Percentiles rank a stretch among this genome's conserved stretches.
phyloP scores from a whole-genome alignment of 2,797 vertebrate genomes.

The Cynodonichthys magdalenae region DNA sequence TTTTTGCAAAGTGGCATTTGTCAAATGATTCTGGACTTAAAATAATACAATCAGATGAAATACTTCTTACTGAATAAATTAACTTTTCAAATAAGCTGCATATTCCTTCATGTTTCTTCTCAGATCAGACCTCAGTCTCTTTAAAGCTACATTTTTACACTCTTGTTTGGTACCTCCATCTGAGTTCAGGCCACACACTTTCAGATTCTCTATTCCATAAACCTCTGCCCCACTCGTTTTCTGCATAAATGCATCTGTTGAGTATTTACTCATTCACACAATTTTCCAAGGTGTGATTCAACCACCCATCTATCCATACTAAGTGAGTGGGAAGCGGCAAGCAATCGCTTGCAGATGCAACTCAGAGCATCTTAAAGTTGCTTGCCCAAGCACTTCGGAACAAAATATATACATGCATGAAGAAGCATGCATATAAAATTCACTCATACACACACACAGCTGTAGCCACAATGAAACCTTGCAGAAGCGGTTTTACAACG shows the following conservation, averaged over 20 bases:
- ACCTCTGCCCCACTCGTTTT: conserved; percentile 28
- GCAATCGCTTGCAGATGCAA: conserved; percentile 27
- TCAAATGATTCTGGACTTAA: not conserved
- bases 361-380: conserved; percentile 24
- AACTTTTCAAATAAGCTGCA: conserved; percentile 2
- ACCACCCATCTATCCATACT: conserved; percentile 24
- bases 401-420: conserved; percentile 18
- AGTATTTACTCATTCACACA: conserved; percentile 28
- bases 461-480: conserved; percentile 11
- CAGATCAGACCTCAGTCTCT: not conserved
- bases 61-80: not conserved
- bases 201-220: conserved; percentile 37
- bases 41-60: conserved; percentile 1
- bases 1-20: no score
- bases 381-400: conserved; percentile 44
- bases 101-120: conserved; percentile 14
- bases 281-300: conserved; percentile 27
- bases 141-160: conserved; percentile 11
- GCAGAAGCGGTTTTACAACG: conserved; percentile 9
- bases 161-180: conserved; percentile 11
- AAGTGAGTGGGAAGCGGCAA: conserved; percentile 33
- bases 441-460: not conserved
- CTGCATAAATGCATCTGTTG: conserved; percentile 39
- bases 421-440: conserved; percentile 20
- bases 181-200: conserved; percentile 21